Evolutionary conservation across 1,140 invertebrate genomes (phyloP).

Genomic region (Pseudomyrmex dendroicus): DNA sequence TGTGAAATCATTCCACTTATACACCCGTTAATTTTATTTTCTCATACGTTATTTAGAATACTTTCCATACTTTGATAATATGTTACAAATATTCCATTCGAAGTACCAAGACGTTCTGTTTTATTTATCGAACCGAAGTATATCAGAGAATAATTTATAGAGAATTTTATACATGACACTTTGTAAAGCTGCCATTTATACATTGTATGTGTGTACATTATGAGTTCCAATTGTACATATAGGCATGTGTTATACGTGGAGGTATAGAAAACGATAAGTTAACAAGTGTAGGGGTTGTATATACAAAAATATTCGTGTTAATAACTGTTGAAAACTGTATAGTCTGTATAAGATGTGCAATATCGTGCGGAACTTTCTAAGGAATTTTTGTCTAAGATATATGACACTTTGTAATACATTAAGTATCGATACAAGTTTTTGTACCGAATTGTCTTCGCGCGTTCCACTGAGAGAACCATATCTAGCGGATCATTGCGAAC

Average conservation of each 20-base stretch:
- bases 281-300: conserved; percentile 31
- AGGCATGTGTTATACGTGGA: neutral
- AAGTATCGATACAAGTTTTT: conserved; percentile 38
- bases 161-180: conserved; percentile 69
- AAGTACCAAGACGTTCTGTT: conserved; percentile 18
- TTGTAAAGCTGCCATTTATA: conserved; percentile 73
- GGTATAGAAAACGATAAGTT: conserved; percentile 38
- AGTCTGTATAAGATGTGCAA: conserved; percentile 44
- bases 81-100: conserved; percentile 71
- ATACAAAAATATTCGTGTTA: conserved; percentile 60
- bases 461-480: conserved; percentile 48
- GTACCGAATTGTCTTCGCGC: conserved; percentile 34
- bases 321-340: conserved; percentile 50
- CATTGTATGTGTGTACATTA: conserved; percentile 49
- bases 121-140: conserved; percentile 18
- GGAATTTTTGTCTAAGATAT: conserved; percentile 22
- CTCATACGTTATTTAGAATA: neutral
- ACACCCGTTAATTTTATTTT: conserved; percentile 25
- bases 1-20: conserved; percentile 46
- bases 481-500: conserved; percentile 68
- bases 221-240: conserved; percentile 65
- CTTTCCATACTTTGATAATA: neutral
- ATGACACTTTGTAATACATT: too few relatives aligned
- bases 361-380: conserved; percentile 23
- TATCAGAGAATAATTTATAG: conserved; percentile 25